phyloP scores from a whole-genome alignment of 2,113 vertebrate species.

The Neotragus pygmaeus region DNA sequence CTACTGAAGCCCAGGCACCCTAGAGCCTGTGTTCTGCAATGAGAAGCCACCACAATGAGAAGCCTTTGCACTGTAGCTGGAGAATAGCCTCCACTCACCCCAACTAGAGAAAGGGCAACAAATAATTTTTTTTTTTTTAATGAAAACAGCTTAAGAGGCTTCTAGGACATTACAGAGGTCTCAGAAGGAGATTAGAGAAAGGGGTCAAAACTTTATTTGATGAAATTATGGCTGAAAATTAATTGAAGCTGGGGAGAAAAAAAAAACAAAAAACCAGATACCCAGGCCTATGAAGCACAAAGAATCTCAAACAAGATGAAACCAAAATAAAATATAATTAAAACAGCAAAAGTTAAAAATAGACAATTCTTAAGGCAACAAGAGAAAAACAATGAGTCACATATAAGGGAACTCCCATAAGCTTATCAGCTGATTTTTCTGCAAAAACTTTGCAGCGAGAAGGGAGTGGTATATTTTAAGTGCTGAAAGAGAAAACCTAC shows the following conservation, averaged over 20 bases:
- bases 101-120: neutral
- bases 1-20: neutral
- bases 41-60: neutral
- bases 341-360: neutral
- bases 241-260: neutral
- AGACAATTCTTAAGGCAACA: neutral
- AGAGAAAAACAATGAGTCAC: neutral
- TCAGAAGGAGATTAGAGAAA: neutral
- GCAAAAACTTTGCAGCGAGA: neutral
- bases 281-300: neutral
- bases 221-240: neutral
- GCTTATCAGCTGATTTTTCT: neutral
- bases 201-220: neutral
- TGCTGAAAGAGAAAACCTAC: neutral
- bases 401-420: neutral
- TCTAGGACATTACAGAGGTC: neutral
- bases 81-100: neutral
- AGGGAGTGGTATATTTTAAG: neutral
- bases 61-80: neutral
- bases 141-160: neutral
- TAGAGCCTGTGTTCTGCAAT: neutral
- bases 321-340: neutral
- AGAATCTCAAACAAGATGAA: neutral
- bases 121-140: neutral
- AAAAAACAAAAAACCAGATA: neutral